Evolutionary conservation across 2,797 vertebrate genomes (phyloP), one percentile per base, ranked within the genome.

Genomic region (Alectoris magna): DNA sequence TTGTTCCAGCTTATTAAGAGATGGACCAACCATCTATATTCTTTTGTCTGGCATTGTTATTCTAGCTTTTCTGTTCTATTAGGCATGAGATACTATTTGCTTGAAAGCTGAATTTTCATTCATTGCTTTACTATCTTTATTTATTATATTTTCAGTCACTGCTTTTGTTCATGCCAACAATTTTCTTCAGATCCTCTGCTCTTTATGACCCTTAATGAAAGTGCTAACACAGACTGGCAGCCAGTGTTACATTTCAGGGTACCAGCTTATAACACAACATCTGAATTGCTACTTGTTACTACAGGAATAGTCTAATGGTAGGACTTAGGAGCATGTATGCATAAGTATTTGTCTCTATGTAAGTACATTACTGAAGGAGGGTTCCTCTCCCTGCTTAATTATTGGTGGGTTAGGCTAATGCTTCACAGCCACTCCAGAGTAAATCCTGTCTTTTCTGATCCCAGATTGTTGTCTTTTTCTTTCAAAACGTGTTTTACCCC

Each of bases 371-470:
- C 66, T 66, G 44, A 87, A 85, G 59, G 44, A 87, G 84, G 56
- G 34, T 71, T 93, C 31, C 49, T 85, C 34, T 87, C 89, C 26
- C 38, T 38, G 69, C 26, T 93, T 85, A 79, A 83, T 92, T 93
- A 90, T 85, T 87, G 41, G 80, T 84, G 58, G 22, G 5, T 71
- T 82, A 79, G 29, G 9, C 34, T 21, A 31, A 12, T 11, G 53
- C 44, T 74, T 90, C 69, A 84, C 26, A 39, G 38, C 49, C 23
- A 7, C 14, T 80, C 15, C 39, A 19, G 71, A 58, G 27, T 44
- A 80, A 80, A 74, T n/a, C 36, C 1, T 14, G 10, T 53, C 44
- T 76, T 56, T 76, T n/a, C 51, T 76, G 7, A 73, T 81, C 36
- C n/a, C 48, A 6, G 3, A 11, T 67, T 75, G 4, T 46, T 87